Base-by-base conservation (phyloP, 2,113 vertebrate species). In the Ploceus nigricollis region DNA sequence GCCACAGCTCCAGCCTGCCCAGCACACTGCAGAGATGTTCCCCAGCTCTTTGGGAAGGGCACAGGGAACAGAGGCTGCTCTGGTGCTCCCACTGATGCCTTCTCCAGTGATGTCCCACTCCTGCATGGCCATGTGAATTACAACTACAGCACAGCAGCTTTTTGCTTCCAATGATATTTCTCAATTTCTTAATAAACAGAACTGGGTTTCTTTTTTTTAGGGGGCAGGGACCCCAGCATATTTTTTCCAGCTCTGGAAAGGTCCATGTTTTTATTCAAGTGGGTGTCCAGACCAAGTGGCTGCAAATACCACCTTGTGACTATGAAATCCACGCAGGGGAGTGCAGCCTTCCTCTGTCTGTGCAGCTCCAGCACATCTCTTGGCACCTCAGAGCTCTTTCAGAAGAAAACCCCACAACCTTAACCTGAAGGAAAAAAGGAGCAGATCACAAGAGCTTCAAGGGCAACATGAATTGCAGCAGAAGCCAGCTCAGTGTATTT, bases 91-190 rank as follows among this genome's bases (percentile, higher is more conserved):
- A 24, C 40, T 10, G 1, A 4, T 18, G 13, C 19, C 37, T 66
- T 21, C 31, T 51, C 42, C 66, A 65, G 2, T 7, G 7, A 51
- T 13, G 19, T 66, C 61, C 44, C 71, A 33, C 78, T 54, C 51
- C 47, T 2, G 0, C 37, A 20, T 1, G 31, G 18, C 23, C 37
- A 4, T 0, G n/a, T 21, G 24, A 51, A 31, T 54, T 37, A 44
- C 64, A 64, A 4, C 14, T 7, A 42, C 50, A 22, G 18, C 16
- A 51, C 31, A 51, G 19, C 0, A 40, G 27, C 44, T 28, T 45
- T 57, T 47, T 50, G 31, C 56, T 63, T 40, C 37, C 25, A 24
- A 14, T 13, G 8, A 0, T 28, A 6, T 48, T 81, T 78, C 58
- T 81, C 28, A 11, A 7, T 63, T 65, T 64, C 65, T 88, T 37